These are phyloP conservation scores for Leptestheria dahalacensis DNA, from an alignment of 1,140 invertebrate genomes.

Conservation along the genomic window DNA sequence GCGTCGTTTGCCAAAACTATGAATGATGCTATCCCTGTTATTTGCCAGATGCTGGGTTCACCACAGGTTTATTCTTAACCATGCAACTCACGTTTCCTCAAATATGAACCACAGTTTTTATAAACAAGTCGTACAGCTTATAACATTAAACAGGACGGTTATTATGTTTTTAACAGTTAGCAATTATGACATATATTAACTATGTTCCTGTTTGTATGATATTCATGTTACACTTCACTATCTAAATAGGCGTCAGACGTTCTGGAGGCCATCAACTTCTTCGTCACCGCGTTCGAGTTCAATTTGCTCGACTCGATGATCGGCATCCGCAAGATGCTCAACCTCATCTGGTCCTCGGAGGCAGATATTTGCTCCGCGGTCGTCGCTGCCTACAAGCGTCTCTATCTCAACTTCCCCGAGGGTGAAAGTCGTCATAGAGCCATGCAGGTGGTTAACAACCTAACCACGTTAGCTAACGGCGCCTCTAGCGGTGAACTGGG, in stretches of 20 bases:
- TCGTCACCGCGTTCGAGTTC: conserved; percentile 62
- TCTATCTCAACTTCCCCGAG: conserved; percentile 34
- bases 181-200: too few species aligned
- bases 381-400: conserved; percentile 41
- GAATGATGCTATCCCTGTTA: conserved; percentile 48
- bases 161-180: too few species aligned
- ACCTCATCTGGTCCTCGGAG: conserved; percentile 55
- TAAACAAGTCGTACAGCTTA: too few species aligned
- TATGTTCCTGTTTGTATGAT: neutral
- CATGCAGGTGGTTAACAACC: conserved; percentile 39
- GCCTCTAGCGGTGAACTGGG: conserved; percentile 44
- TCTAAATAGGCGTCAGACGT: conserved; percentile 43
- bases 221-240: neutral
- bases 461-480: conserved; percentile 41
- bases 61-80: conserved; percentile 31
- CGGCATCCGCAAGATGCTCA: conserved; percentile 57
- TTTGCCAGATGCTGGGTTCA: conserved; percentile 55
- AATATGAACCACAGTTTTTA: too few species aligned
- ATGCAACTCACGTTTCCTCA: neutral
- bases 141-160: too few species aligned
- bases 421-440: conserved; percentile 26
- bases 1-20: conserved; percentile 47
- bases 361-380: conserved; percentile 43
- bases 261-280: conserved; percentile 67
- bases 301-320: conserved; percentile 49